Conservation (phyloP, 2,113 vertebrate genomes). For the Gobio gobio region DNA sequence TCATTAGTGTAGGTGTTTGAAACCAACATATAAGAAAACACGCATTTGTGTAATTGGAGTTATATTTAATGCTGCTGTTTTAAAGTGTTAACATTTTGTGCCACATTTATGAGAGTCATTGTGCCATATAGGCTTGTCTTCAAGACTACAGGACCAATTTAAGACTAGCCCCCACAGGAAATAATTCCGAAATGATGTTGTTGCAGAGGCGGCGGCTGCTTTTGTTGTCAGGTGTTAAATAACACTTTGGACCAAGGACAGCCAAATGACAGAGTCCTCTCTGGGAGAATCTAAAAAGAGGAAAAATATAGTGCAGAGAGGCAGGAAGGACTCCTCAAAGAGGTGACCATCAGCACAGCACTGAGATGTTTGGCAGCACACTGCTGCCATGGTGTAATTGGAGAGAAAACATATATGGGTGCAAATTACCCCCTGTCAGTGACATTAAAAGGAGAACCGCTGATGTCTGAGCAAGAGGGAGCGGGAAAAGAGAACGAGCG, state of each 20-base stretch:
- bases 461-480: constrained; percentile 75
- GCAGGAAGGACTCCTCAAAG: constrained; percentile 80
- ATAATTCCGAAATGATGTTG: constrained; percentile 65
- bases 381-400: constrained; percentile 81
- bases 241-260: constrained; percentile 79
- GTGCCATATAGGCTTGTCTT: constrained; percentile 44
- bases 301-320: constrained; percentile 79
- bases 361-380: constrained; percentile 74
- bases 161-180: constrained; percentile 66
- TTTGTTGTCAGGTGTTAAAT: constrained; percentile 79
- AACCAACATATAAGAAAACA: neutral
- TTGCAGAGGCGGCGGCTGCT: constrained; percentile 68
- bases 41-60: neutral
- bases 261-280: constrained; percentile 79
- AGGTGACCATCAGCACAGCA: constrained; percentile 78
- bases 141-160: constrained; percentile 53
- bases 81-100: constrained; percentile 37
- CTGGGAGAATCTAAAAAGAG: constrained; percentile 78
- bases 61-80: constrained; percentile 1
- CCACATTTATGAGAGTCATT: constrained; percentile 23
- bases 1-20: neutral
- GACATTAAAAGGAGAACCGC: constrained; percentile 80
- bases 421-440: constrained; percentile 85
- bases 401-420: constrained; percentile 85
- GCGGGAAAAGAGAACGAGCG: constrained; percentile 61